Evolutionary conservation across 2,113 vertebrate species (phyloP).

Genomic region (Aptenodytes patagonicus): DNA sequence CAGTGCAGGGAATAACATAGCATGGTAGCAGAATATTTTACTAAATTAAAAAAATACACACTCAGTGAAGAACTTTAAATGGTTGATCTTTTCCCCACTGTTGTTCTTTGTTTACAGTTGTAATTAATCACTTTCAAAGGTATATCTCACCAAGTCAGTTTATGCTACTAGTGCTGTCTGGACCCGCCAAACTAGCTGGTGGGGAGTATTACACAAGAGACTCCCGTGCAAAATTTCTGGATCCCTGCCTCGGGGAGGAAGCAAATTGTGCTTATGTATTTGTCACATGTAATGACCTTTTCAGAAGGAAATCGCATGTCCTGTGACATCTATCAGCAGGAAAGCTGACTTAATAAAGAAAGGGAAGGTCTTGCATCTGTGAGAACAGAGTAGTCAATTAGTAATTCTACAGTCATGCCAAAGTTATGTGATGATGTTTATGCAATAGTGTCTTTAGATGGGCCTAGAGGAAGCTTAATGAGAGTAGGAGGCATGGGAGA

Average conservation of each 20-base stretch:
- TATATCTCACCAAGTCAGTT: background rate
- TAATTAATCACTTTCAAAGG: background rate
- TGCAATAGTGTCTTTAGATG: background rate
- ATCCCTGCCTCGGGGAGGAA: slow-evolving; percentile 14
- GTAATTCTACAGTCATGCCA: background rate
- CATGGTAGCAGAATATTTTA: background rate
- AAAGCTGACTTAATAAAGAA: slow-evolving; percentile 16
- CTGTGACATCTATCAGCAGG: background rate
- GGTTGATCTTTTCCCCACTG: background rate
- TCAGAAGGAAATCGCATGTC: slow-evolving; percentile 23
- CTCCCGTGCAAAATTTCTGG: background rate
- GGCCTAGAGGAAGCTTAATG: background rate
- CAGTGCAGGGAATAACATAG: background rate
- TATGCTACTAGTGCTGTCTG: background rate
- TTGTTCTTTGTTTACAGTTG: background rate
- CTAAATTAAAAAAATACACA: background rate
- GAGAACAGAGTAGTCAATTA: background rate
- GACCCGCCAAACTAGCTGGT: background rate
- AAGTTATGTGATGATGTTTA: background rate
- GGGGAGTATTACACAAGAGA: background rate
- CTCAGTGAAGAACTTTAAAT: background rate
- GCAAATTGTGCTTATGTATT: slow-evolving; percentile 7
- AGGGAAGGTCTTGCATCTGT: background rate
- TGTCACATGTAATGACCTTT: slow-evolving; percentile 51
- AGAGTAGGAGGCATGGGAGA: background rate